Base-by-base conservation (phyloP, 2,113 vertebrate genomes). In the Vanacampus margaritifer region DNA sequence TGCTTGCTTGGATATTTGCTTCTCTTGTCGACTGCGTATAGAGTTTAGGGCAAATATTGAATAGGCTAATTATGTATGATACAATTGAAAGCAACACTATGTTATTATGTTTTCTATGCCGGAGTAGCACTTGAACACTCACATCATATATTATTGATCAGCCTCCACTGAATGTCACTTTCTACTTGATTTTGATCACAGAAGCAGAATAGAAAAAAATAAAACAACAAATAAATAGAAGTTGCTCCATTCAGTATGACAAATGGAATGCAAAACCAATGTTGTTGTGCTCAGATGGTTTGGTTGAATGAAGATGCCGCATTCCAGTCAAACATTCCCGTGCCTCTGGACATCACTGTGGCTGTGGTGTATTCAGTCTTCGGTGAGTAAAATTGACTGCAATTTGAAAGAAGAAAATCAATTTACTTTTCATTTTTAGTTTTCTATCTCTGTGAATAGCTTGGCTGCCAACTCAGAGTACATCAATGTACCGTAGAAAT, bases 271-370 rank as follows among this genome's bases (percentile, higher is more conserved):
- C 12, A 10, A 41, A 41, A 41, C 13, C 23, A 6, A 19, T 54
- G 16, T 35, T 3, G 17, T 59, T 36, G 10, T 61, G 5, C 39
- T 41, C 74, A 91, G 91, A 93, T 92, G 91, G 75, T 50, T 4
- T 62, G 69, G 58, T 69, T 72, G 0, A 32, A 69, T 35, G 88
- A 90, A 32, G 86, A 83, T 32, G 51, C 69, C 24, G 77, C 82
- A 23, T 92, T 91, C 74, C 80, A 79, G 51, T 93, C 92, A 51
- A 92, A 79, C 76, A 90, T 93, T 67, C 88, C 88, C 13, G 80
- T 83, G 64, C 72, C 79, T 32, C 46, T 89, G 76, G 92, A 93
- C 67, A 80, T 88, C 63, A 71, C 78, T 0, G 83, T 93, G 78
- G 89, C 87, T 28, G 77, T 91, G 36, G 82, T 91, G 51, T 93